phyloP scores from a whole-genome alignment of 2,113 vertebrate genomes.

The Hystrix brachyura region DNA sequence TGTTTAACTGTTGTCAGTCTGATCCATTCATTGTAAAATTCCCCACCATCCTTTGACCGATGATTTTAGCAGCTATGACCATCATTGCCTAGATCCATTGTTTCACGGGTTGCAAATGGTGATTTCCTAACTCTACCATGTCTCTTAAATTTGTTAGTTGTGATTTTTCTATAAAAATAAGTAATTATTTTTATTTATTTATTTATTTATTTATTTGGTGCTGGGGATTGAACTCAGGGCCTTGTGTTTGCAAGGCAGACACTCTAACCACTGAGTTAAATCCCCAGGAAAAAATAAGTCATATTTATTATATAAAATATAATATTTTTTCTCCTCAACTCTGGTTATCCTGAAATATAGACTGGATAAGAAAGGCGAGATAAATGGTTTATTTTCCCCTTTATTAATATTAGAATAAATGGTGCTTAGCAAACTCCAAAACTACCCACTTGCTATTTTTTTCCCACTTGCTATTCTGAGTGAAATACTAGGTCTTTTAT shows the following conservation, averaged over 20 bases:
- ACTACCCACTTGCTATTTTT: not conserved
- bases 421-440: not conserved
- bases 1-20: not conserved
- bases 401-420: constrained; percentile 28
- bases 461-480: not conserved
- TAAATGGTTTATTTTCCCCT: not conserved
- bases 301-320: not conserved
- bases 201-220: too few species aligned
- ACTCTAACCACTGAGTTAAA: too few species aligned
- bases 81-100: not conserved
- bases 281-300: not conserved
- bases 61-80: not conserved
- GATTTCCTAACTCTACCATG: not conserved
- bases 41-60: not conserved
- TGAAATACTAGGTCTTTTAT: constrained; percentile 19
- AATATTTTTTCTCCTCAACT: not conserved
- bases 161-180: not conserved
- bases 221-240: too few species aligned
- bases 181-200: not conserved
- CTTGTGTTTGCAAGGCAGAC: too few species aligned
- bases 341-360: not conserved
- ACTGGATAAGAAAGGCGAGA: not conserved
- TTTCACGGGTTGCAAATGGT: not conserved
- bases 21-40: not conserved
- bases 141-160: not conserved